A percentile compares a stretch with the other conserved stretches of the same genome.
These are phyloP conservation scores for Lysiphlebus fabarum DNA, from an alignment of 1,140 invertebrate genomes.

Conservation along the genomic window DNA sequence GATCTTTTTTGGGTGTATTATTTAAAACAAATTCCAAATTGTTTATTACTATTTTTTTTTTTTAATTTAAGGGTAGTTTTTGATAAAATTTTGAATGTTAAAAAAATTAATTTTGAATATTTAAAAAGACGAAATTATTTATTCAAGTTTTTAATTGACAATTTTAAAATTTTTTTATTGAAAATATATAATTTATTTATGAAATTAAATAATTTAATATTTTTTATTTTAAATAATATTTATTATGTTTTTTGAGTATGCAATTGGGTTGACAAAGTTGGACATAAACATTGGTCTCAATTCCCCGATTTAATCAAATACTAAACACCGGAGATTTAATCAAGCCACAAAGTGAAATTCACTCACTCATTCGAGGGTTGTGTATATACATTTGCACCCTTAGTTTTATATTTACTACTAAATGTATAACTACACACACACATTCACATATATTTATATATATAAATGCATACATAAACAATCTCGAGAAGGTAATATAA, in stretches of 20 bases:
- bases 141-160: too few species aligned
- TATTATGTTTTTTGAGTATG: conserved; percentile 21
- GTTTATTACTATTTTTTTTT: too few species aligned
- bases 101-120: too few species aligned
- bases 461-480: background rate
- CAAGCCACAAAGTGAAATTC: conserved; percentile 35
- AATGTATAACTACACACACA: conserved; percentile 23
- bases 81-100: too few species aligned
- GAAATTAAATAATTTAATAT: too few species aligned
- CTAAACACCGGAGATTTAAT: conserved; percentile 56
- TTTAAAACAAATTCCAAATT: too few species aligned
- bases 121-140: too few species aligned
- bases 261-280: conserved; percentile 37
- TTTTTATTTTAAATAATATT: too few species aligned
- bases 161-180: too few species aligned
- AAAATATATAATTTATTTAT: too few species aligned
- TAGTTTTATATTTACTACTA: conserved; percentile 16
- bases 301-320: conserved; percentile 55
- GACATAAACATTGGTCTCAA: conserved; percentile 53
- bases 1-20: too few species aligned
- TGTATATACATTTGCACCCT: conserved; percentile 27
- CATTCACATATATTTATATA: background rate
- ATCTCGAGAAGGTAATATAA: conserved; percentile 50
- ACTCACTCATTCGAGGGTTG: conserved; percentile 19
- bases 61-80: too few species aligned